A percentile compares a stretch with the other conserved stretches of the same genome.
Evolutionary conservation across 2,113 vertebrate genomes (phyloP).

Genomic region (Synodontis membranacea): DNA sequence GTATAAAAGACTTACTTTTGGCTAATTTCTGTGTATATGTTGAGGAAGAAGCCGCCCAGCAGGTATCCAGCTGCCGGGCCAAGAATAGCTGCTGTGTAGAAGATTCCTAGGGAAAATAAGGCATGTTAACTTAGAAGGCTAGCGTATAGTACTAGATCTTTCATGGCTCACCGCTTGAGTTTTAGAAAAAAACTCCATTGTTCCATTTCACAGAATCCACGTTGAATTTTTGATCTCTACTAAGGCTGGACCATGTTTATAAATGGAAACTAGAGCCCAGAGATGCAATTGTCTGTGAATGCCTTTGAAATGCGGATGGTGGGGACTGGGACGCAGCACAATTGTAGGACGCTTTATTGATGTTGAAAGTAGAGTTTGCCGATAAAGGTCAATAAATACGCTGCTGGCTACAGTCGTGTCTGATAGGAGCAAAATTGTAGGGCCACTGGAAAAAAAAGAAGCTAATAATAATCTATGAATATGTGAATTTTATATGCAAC

Average conservation of each 20-base stretch:
- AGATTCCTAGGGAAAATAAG: constrained; percentile 75
- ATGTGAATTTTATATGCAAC: background rate
- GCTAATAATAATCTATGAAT: background rate
- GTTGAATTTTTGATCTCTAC: constrained; percentile 39
- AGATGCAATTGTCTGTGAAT: constrained; percentile 39
- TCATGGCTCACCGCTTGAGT: background rate
- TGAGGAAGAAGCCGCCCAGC: constrained; percentile 91
- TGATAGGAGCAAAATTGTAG: constrained; percentile 20
- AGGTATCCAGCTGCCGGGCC: constrained; percentile 95
- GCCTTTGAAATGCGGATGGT: constrained; percentile 50
- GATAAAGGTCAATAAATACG: constrained; percentile 40
- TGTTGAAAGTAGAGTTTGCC: constrained; percentile 37
- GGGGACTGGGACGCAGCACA: constrained; percentile 41
- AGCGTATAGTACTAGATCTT: background rate
- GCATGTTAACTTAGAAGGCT: background rate
- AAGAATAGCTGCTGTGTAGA: constrained; percentile 93
- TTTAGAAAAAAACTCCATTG: constrained; percentile 20
- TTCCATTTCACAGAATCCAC: constrained; percentile 12
- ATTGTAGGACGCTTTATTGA: constrained; percentile 55
- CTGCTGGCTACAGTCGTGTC: constrained; percentile 6
- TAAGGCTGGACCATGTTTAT: background rate
- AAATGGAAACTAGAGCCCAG: constrained; percentile 15
- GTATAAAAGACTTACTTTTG: constrained; percentile 77
- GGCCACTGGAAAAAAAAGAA: background rate
- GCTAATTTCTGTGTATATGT: constrained; percentile 84